Conservation (phyloP, 1,140 invertebrate genomes). For the Euglossa dilemma region DNA sequence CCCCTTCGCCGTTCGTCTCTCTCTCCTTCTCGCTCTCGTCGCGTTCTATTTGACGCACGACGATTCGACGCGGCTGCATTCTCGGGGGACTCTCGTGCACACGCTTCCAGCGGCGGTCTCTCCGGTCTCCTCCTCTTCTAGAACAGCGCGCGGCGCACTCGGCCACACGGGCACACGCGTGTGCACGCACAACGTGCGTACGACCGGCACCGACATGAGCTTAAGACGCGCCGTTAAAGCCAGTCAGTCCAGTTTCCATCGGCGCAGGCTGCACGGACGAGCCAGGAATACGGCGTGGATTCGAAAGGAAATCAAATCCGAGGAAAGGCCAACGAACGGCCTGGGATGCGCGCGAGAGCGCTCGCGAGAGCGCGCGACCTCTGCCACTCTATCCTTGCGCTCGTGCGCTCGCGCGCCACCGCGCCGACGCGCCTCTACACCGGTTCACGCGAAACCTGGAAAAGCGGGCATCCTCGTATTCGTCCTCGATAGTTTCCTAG, state of each 20-base stretch:
- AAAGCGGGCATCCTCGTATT: slow-evolving; percentile 34
- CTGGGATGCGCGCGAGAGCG: slow-evolving; percentile 44
- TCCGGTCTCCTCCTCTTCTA: slow-evolving; percentile 3
- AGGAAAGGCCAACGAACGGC: slow-evolving; percentile 71
- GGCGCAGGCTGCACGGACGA: slow-evolving; percentile 61
- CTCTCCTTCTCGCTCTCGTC: slow-evolving; percentile 53
- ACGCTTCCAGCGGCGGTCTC: neutral
- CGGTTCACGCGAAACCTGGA: slow-evolving; percentile 29
- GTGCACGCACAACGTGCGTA: slow-evolving; percentile 47
- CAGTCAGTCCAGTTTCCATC: slow-evolving; percentile 74
- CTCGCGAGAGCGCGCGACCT: slow-evolving; percentile 9
- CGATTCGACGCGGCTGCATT: slow-evolving; percentile 71
- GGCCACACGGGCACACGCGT: slow-evolving; percentile 11
- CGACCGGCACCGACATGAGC: slow-evolving; percentile 55
- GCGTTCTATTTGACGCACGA: slow-evolving; percentile 72
- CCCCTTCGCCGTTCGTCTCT: slow-evolving; percentile 7
- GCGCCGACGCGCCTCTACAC: neutral
- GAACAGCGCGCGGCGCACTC: neutral
- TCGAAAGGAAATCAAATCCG: slow-evolving; percentile 72
- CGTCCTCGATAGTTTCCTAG: slow-evolving; percentile 37
- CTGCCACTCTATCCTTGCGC: slow-evolving; percentile 8
- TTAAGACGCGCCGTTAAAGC: slow-evolving; percentile 69
- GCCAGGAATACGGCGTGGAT: slow-evolving; percentile 60
- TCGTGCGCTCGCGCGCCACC: neutral
- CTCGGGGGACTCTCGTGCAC: slow-evolving; percentile 54